Percentiles rank a stretch among this genome's conserved stretches.
Conservation (phyloP, 2,888 invertebrate species). For the Cantharis lateralis region DNA sequence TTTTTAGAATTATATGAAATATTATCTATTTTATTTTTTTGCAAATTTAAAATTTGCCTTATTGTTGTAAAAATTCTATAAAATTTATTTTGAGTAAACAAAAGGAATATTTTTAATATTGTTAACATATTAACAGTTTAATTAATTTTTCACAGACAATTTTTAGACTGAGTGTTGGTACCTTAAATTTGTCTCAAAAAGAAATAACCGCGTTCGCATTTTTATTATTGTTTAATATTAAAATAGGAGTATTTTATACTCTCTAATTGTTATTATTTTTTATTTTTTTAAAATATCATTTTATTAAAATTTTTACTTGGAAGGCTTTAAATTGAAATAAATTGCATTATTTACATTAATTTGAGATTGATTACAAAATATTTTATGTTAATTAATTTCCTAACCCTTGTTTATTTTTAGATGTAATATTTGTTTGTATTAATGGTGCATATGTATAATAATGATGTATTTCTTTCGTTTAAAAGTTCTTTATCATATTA, state of each 20-base stretch:
- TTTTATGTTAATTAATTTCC: constrained; percentile 26
- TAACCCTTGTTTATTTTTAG: constrained; percentile 28
- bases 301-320: not conserved
- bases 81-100: constrained; percentile 31
- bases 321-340: not conserved
- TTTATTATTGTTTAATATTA: constrained; percentile 14
- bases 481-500: constrained; percentile 49
- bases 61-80: constrained; percentile 28
- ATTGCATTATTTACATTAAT: not conserved
- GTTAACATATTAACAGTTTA: constrained; percentile 24
- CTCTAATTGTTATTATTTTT: constrained; percentile 7
- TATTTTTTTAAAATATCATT: constrained; percentile 12
- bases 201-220: constrained; percentile 10
- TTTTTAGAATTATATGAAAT: constrained; percentile 34
- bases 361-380: constrained; percentile 1
- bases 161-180: constrained; percentile 18
- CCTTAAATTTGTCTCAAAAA: constrained; percentile 3
- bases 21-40: constrained; percentile 23
- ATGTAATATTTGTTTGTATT: constrained; percentile 26
- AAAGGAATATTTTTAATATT: constrained; percentile 21
- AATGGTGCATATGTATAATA: constrained; percentile 32
- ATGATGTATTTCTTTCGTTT: constrained; percentile 37
- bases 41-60: constrained; percentile 46
- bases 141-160: not conserved
- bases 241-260: not conserved